Base-by-base conservation (phyloP, 2,888 invertebrate genomes). In the Noctua janthina region DNA sequence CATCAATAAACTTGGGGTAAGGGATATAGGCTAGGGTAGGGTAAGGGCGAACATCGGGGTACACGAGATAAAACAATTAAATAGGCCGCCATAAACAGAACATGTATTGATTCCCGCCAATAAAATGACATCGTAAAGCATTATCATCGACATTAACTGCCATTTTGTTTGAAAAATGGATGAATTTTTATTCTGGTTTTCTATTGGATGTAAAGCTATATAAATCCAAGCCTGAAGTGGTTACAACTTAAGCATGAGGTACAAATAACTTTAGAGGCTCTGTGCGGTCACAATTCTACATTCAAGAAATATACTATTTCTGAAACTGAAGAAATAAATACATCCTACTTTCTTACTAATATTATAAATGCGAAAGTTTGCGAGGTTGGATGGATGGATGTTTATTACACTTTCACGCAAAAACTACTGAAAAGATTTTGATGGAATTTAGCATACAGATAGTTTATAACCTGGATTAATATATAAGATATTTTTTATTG, bases 41-140 rank as follows among this genome's bases (percentile, higher is more conserved):
- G 56, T 78, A 77, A 78, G 17, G 29, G 29, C 1, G 29, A 46
- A 46, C 49, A 7, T 4, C 4, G 15, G 56, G 13, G 54, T 64
- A 54, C 39, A n/a, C 2, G n/a, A 17, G 59, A 43, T 17, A 43
- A 17, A 29, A 35, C 74, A 81, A 59, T 81, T 72, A 74, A 67
- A 77, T 51, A 43, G 15, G 6, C 23, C 5, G 56, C 49, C 66
- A 68, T 62, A 29, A 78, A 82, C 71, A 72, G 59, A 49, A 35
- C 66, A 71, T 74, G 66, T 56, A 78, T 77, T 71, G 77, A 74
- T 81, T 78, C 23, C 35, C 59, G 8, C 17, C 43, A 67, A 74
- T 81, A 71, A 76, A 85, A 35, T 56, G 46, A 17, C 54, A 39
- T 66, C 69, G 69, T 73, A 46, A 76, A 72, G 70, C 62, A 74